Conservation (phyloP, 64 coral and sea anemone genomes). For the Porites australiensis region DNA sequence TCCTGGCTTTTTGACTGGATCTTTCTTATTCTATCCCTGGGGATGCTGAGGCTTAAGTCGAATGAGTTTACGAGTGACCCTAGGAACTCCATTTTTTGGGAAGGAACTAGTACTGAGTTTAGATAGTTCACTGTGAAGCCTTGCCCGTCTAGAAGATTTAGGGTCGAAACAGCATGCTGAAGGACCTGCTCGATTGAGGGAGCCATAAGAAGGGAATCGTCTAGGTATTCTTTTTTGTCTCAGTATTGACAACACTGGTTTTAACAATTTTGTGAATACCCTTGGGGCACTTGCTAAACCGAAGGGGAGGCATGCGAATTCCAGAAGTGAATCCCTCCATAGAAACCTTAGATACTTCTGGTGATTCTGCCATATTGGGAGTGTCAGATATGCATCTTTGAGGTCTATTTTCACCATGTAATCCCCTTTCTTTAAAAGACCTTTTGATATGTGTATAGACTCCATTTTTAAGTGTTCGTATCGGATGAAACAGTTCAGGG, state of each 20-base stretch:
- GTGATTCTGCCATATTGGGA: slow-evolving; percentile 22
- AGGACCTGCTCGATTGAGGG: not conserved
- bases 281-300: slow-evolving; percentile 18
- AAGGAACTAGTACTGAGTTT: slow-evolving; percentile 46
- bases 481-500: slow-evolving; percentile 49
- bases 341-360: slow-evolving; percentile 18
- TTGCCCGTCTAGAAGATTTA: slow-evolving; percentile 17
- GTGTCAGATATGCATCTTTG: slow-evolving; percentile 66
- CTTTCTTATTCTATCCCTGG: slow-evolving; percentile 2
- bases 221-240: slow-evolving; percentile 10
- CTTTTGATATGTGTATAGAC: slow-evolving; percentile 51
- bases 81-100: slow-evolving; percentile 46
- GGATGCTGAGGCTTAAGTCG: not conserved
- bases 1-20: not conserved
- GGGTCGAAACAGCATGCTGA: not conserved
- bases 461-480: slow-evolving; percentile 81
- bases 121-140: slow-evolving; percentile 44
- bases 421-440: slow-evolving; percentile 74
- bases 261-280: slow-evolving; percentile 11
- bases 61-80: slow-evolving; percentile 18
- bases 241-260: not conserved
- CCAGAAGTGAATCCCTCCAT: slow-evolving; percentile 27
- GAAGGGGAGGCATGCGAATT: slow-evolving; percentile 45
- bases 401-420: slow-evolving; percentile 65
- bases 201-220: slow-evolving; percentile 8